Percentiles rank a stretch among this genome's conserved stretches.
Evolutionary conservation across 2,113 vertebrate genomes (phyloP).

Genomic region (Cardinalis cardinalis): DNA sequence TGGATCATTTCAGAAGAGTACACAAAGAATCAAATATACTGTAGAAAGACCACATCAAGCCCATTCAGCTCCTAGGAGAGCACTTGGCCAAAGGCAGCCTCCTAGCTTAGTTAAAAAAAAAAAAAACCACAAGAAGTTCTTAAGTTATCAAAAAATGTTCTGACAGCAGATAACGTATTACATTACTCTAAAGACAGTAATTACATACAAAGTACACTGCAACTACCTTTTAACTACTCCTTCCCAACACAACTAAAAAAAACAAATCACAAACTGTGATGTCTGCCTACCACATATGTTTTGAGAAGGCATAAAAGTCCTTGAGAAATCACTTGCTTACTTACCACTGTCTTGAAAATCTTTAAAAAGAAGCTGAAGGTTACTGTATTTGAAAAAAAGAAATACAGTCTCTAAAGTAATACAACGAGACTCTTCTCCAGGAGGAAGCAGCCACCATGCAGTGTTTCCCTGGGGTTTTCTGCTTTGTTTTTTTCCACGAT

Average conservation of each 20-base stretch:
- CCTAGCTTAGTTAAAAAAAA: not conserved
- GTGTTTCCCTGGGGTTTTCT: not conserved
- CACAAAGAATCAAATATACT: not conserved
- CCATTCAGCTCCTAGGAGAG: not conserved
- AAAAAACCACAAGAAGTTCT: not conserved
- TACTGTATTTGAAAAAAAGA: not conserved
- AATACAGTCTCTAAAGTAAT: not conserved
- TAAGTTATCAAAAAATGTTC: not conserved
- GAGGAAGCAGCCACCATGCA: not conserved
- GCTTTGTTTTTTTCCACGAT: not conserved
- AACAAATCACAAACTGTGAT: not conserved
- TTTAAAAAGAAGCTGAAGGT: not conserved
- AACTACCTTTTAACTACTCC: not conserved
- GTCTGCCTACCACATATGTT: not conserved
- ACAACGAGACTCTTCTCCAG: not conserved
- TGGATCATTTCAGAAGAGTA: not conserved
- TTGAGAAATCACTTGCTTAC: constrained; percentile 20
- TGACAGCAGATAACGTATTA: not conserved
- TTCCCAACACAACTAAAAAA: not conserved
- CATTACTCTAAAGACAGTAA: not conserved
- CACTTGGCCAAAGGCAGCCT: not conserved
- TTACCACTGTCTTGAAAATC: constrained; percentile 16
- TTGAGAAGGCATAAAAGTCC: not conserved
- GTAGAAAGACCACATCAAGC: not conserved
- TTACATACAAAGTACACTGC: not conserved